phyloP scores from a whole-genome alignment of 2,797 vertebrate genomes.

The Alosa sapidissima region DNA sequence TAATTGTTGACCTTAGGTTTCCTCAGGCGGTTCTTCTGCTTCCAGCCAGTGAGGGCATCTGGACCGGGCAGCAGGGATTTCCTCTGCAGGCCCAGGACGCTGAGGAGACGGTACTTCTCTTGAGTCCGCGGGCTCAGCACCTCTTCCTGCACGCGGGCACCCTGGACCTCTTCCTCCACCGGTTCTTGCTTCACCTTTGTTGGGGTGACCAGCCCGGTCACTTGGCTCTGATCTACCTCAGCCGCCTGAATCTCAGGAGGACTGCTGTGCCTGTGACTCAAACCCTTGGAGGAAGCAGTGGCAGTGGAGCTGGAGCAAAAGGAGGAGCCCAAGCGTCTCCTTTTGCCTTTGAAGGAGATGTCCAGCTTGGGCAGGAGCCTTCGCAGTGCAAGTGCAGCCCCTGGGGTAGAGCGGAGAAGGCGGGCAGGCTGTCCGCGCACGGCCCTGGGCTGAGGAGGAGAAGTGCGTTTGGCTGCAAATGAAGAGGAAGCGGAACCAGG shows the following conservation, averaged over 20 bases:
- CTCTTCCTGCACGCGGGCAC: conserved; percentile 63
- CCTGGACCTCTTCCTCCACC: conserved; percentile 72
- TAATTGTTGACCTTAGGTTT: conserved; percentile 81
- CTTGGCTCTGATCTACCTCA: not conserved
- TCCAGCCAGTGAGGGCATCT: conserved; percentile 79
- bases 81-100: conserved; percentile 78
- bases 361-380: conserved; percentile 66
- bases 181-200: conserved; percentile 73
- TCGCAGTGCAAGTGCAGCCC: conserved; percentile 70
- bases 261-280: not conserved
- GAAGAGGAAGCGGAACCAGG: conserved; percentile 57
- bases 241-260: not conserved
- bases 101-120: conserved; percentile 81
- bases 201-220: conserved; percentile 53
- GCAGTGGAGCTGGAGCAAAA: conserved; percentile 40
- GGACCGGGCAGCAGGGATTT: conserved; percentile 75
- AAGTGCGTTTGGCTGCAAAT: conserved; percentile 31
- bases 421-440: conserved; percentile 44
- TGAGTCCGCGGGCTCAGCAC: conserved; percentile 73
- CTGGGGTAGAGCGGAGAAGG: conserved; percentile 73
- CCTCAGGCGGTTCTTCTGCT: conserved; percentile 79
- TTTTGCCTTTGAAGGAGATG: conserved; percentile 51
- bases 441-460: not conserved
- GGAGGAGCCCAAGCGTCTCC: conserved; percentile 21
- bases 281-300: conserved; percentile 40